Percentiles rank a stretch among this genome's conserved stretches.
Conservation (phyloP, 2,888 invertebrate species). For the Isoperla grammatica region DNA sequence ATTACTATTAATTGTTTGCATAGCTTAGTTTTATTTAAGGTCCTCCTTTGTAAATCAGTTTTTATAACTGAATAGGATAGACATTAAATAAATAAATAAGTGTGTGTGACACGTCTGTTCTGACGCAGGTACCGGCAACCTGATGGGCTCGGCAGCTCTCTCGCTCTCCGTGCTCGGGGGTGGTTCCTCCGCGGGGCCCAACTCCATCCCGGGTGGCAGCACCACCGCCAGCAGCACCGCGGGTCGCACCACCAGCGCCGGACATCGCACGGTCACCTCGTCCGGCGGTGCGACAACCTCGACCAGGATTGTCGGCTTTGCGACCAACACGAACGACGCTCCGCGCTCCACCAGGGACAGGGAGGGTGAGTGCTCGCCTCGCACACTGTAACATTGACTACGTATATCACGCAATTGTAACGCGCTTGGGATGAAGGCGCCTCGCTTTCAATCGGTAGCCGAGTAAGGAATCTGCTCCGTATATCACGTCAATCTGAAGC, state of each 20-base stretch:
- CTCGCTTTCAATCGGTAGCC: too few relatives aligned
- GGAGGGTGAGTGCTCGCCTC: constrained; percentile 45
- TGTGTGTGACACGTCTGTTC: constrained; percentile 11
- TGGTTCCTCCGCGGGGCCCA: constrained; percentile 17
- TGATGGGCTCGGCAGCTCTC: constrained; percentile 40
- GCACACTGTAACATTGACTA: too few relatives aligned
- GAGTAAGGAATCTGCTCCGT: too few relatives aligned
- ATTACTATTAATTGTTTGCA: too few relatives aligned
- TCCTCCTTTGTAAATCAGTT: too few relatives aligned
- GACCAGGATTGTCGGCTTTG: constrained; percentile 45
- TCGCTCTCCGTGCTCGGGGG: constrained; percentile 39
- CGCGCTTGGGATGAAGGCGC: too few relatives aligned
- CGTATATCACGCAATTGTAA: too few relatives aligned
- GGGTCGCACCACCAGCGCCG: constrained; percentile 12
- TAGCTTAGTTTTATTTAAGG: too few relatives aligned
- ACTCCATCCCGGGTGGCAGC: constrained; percentile 1
- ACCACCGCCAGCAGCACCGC: constrained; percentile 12
- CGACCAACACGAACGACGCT: constrained; percentile 42
- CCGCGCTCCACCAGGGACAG: constrained; percentile 44
- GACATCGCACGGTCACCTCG: constrained; percentile 23
- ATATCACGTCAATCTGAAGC: too few relatives aligned
- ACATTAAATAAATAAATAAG: too few relatives aligned
- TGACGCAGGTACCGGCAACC: constrained; percentile 38
- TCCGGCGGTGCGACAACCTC: constrained; percentile 23
- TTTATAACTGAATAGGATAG: too few relatives aligned